These are phyloP conservation scores for Nephrotoma appendiculata DNA, from an alignment of 2,888 invertebrate species.

Conservation along the genomic window DNA sequence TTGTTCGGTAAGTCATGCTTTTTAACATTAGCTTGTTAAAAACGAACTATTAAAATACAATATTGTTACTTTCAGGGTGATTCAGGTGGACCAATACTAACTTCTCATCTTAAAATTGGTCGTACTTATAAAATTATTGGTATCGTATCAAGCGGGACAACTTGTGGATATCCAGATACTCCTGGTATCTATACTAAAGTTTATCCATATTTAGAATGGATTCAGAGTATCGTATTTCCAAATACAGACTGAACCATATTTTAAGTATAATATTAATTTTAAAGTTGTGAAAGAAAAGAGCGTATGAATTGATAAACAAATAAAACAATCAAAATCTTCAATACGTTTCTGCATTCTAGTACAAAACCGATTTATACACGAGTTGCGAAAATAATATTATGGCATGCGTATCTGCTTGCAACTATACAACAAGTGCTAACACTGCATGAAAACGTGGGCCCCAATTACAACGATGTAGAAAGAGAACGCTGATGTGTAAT, in stretches of 20 bases:
- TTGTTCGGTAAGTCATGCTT: not conserved
- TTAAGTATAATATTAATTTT: no score
- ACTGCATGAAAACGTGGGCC: no score
- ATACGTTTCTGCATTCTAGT: no score
- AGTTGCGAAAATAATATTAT: no score
- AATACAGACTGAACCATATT: not conserved
- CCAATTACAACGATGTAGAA: no score
- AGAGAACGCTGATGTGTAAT: no score
- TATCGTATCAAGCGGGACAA: constrained; percentile 34
- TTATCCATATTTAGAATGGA: constrained; percentile 40
- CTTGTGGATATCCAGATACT: constrained; percentile 29
- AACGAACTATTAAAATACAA: not conserved
- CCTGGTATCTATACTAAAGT: constrained; percentile 47
- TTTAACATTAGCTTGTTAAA: not conserved
- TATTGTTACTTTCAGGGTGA: constrained; percentile 33
- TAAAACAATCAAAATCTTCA: no score
- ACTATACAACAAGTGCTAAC: no score
- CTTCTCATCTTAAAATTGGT: constrained; percentile 32
- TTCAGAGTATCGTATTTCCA: constrained; percentile 41
- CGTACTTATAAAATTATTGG: constrained; percentile 29
- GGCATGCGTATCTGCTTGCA: no score
- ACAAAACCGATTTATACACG: no score
- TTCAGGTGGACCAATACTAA: constrained; percentile 47
- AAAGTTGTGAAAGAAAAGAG: no score
- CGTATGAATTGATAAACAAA: no score